phyloP scores from a whole-genome alignment of 1,140 invertebrate species.

The Aphis gossypii region DNA sequence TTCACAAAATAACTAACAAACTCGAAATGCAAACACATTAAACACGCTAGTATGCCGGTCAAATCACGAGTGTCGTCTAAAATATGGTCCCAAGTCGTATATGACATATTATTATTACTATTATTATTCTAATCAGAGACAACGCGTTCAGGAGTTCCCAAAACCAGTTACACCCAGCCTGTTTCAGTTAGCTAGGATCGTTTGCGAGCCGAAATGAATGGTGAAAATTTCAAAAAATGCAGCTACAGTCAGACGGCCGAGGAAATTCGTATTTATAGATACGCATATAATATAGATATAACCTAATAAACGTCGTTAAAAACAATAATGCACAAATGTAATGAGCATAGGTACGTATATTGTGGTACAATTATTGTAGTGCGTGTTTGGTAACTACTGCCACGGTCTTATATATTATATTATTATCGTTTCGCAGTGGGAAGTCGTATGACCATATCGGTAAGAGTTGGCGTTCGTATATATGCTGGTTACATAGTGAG shows the following conservation, averaged over 20 bases:
- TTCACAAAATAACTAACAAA: background rate
- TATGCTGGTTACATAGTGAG: background rate
- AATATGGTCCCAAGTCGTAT: background rate
- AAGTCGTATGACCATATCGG: slow-evolving; percentile 57
- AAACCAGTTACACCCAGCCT: background rate
- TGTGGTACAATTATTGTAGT: background rate
- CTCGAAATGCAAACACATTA: background rate
- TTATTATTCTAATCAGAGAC: background rate
- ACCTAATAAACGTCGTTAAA: background rate
- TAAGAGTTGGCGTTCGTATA: slow-evolving; percentile 14
- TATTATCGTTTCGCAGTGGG: slow-evolving; percentile 25
- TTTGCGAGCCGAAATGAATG: background rate
- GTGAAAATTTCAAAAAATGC: background rate
- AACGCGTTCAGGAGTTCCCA: slow-evolving; percentile 7
- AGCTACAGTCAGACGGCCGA: background rate
- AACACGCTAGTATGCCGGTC: background rate
- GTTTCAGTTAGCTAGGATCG: background rate
- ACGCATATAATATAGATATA: background rate
- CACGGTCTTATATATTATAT: slow-evolving; percentile 15
- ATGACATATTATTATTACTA: background rate
- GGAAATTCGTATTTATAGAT: background rate
- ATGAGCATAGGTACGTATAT: background rate
- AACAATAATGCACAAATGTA: background rate
- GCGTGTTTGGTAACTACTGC: slow-evolving; percentile 44
- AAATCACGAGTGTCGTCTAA: slow-evolving; percentile 18